These are phyloP conservation scores for Radopholus similis DNA, from an alignment of 1,140 invertebrate species.

Conservation along the genomic window DNA sequence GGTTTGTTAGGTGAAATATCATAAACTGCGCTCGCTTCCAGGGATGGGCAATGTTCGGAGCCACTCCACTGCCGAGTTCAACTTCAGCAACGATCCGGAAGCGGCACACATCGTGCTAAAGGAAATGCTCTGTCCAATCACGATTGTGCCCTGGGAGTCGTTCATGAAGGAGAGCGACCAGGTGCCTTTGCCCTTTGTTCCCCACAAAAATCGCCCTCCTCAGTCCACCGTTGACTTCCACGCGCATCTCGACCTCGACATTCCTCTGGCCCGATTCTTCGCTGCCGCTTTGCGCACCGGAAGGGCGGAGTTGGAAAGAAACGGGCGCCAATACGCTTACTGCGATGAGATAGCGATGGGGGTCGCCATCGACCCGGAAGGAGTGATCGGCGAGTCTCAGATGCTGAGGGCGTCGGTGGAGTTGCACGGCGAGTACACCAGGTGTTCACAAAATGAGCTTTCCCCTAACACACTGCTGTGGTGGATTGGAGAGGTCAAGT, in stretches of 20 bases:
- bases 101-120: constrained; percentile 32
- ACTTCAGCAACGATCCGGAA: constrained; percentile 65
- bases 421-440: constrained; percentile 44
- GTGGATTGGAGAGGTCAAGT: neutral
- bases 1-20: constrained; percentile 60
- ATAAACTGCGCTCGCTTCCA: constrained; percentile 16
- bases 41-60: constrained; percentile 69
- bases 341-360: constrained; percentile 55
- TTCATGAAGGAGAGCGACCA: constrained; percentile 22
- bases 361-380: constrained; percentile 46
- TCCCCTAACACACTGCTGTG: neutral
- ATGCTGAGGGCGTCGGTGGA: constrained; percentile 47
- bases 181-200: constrained; percentile 18
- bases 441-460: constrained; percentile 15
- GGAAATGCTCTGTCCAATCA: constrained; percentile 35
- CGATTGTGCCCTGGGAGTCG: constrained; percentile 23
- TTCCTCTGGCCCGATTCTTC: constrained; percentile 52
- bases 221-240: constrained; percentile 47
- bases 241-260: constrained; percentile 46
- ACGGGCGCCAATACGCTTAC: constrained; percentile 47
- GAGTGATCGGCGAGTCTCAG: constrained; percentile 41
- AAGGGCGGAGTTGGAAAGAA: constrained; percentile 30
- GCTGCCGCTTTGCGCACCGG: constrained; percentile 42
- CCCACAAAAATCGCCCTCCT: neutral
- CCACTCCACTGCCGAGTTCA: constrained; percentile 72